Conservation (phyloP, 2,113 vertebrate genomes). For the Trachemys scripta region DNA sequence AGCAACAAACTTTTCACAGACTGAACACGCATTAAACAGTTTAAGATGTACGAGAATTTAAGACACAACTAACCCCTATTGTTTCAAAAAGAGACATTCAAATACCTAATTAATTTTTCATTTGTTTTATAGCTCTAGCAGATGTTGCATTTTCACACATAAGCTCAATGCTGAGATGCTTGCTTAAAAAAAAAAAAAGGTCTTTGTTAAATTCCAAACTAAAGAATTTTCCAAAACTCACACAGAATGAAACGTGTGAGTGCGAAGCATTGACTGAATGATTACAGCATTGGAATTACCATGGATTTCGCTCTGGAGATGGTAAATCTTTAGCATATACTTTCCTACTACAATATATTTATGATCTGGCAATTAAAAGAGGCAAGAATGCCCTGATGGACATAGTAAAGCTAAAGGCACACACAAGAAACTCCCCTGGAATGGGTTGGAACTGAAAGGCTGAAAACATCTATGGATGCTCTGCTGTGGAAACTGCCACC, state of each 20-base stretch:
- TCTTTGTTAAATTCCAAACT: background rate
- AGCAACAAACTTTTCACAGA: conserved; percentile 46
- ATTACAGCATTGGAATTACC: background rate
- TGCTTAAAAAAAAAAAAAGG: background rate
- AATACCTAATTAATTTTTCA: conserved; percentile 67
- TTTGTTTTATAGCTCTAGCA: conserved; percentile 55
- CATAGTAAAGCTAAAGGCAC: background rate
- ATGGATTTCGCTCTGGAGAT: background rate
- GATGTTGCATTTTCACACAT: conserved; percentile 47
- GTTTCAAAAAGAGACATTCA: conserved; percentile 57
- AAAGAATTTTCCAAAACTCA: background rate
- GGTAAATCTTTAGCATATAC: background rate
- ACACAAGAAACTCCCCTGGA: background rate
- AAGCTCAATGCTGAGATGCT: background rate
- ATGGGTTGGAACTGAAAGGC: background rate
- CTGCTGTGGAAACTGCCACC: background rate
- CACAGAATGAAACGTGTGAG: background rate
- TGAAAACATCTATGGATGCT: background rate
- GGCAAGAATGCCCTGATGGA: background rate
- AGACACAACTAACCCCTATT: conserved; percentile 1
- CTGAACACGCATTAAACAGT: background rate
- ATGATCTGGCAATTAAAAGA: background rate
- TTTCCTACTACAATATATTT: background rate
- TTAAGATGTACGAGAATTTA: conserved; percentile 48
- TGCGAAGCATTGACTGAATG: background rate